phyloP scores from a whole-genome alignment of 2,888 invertebrate species.

The Nephrotoma guestfalica region DNA sequence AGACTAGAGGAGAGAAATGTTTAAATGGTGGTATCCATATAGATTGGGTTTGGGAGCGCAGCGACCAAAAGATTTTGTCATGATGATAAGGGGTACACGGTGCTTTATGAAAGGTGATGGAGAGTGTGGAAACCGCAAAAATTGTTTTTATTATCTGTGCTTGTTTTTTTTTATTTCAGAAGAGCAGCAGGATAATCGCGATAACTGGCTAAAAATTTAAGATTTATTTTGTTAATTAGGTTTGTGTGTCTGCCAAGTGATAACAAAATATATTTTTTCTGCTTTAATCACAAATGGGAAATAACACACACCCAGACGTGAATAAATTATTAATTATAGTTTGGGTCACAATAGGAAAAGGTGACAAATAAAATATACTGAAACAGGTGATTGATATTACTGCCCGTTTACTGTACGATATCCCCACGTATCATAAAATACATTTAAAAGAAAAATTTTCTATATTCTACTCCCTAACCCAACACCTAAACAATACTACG shows the following conservation, averaged over 20 bases:
- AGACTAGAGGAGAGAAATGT: not conserved
- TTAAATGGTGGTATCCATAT: not conserved
- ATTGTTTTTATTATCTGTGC: not conserved
- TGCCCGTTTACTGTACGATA: not conserved
- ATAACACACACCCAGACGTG: not conserved
- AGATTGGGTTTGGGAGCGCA: not conserved
- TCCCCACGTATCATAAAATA: not conserved
- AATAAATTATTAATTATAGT: not conserved
- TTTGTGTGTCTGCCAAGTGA: not conserved
- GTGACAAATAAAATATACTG: not conserved
- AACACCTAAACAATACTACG: not conserved
- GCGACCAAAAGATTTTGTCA: not conserved
- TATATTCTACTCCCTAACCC: not conserved
- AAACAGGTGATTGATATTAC: not conserved
- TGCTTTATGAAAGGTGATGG: not conserved
- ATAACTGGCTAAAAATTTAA: not conserved
- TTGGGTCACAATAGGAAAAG: not conserved
- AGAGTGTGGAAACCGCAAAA: not conserved
- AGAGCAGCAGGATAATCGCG: not conserved
- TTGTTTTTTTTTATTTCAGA: not conserved
- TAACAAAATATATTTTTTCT: not conserved
- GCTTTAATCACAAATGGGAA: not conserved
- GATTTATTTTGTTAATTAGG: slow-evolving; percentile 6
- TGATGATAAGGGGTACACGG: not conserved
- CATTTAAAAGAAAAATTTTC: not conserved